phyloP scores from a whole-genome alignment of 2,888 invertebrate genomes.

The Chymomyza fuscimana region DNA sequence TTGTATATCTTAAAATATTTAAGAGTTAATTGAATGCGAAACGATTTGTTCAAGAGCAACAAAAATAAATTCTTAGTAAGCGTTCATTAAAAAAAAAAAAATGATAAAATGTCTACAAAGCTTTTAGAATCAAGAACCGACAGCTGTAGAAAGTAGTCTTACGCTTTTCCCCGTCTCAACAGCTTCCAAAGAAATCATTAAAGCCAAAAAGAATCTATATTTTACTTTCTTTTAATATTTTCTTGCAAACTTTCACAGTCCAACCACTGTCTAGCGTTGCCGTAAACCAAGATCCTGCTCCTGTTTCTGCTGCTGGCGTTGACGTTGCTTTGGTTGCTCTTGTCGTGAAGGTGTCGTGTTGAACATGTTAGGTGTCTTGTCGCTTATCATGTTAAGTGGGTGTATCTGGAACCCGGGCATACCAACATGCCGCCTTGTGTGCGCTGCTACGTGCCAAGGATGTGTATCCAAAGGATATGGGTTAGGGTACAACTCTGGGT shows the following conservation, averaged over 20 bases:
- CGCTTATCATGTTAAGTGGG: conserved; percentile 72
- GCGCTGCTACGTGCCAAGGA: conserved; percentile 61
- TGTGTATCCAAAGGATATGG: conserved; percentile 25
- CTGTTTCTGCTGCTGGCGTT: conserved; percentile 30
- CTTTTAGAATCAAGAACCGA: no score
- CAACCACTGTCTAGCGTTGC: background rate
- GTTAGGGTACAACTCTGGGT: background rate
- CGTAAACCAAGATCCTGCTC: conserved; percentile 4
- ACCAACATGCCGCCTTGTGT: conserved; percentile 31
- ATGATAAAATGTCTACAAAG: no score
- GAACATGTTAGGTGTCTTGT: conserved; percentile 74
- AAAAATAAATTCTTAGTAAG: no score
- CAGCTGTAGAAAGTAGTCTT: no score
- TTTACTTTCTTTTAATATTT: no score
- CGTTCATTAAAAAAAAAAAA: no score
- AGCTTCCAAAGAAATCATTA: no score
- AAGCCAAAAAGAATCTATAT: no score
- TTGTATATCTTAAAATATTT: no score
- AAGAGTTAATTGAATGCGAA: no score
- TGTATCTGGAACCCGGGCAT: background rate
- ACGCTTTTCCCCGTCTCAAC: no score
- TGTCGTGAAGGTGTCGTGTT: conserved; percentile 72
- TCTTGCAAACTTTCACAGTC: background rate
- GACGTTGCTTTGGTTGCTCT: conserved; percentile 36
- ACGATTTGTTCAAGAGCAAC: no score